phyloP scores from a whole-genome alignment of 2,113 vertebrate genomes.

The Syrmaticus mikado region DNA sequence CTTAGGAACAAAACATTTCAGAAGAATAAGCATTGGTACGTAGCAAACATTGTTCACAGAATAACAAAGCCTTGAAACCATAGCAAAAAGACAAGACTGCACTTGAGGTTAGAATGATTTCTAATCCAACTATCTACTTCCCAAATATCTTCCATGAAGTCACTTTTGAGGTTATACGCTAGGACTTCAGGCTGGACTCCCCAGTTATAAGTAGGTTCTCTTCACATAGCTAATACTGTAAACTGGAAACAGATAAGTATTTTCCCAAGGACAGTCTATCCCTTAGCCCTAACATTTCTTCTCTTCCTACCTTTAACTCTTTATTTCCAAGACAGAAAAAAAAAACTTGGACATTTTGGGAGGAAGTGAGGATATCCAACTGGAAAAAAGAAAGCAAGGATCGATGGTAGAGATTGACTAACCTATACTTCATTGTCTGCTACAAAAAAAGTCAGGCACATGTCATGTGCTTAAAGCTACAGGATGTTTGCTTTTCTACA shows the following conservation, averaged over 20 bases:
- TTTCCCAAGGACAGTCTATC: fast-evolving
- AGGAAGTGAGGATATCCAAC: background rate
- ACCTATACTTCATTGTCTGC: background rate
- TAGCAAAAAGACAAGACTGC: background rate
- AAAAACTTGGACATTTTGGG: too few relatives aligned
- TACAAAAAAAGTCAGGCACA: background rate
- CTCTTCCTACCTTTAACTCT: background rate
- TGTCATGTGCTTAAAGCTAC: background rate
- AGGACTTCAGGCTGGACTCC: background rate
- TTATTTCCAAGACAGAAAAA: background rate
- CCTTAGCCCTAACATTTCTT: too few relatives aligned
- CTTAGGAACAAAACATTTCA: background rate
- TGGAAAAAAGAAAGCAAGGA: background rate
- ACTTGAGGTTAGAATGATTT: background rate
- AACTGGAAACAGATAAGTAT: background rate
- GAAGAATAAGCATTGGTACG: background rate
- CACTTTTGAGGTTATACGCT: background rate
- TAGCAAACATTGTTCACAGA: background rate
- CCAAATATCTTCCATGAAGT: background rate
- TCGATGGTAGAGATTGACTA: fast-evolving
- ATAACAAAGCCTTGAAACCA: background rate
- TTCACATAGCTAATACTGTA: too few relatives aligned
- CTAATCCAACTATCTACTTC: background rate
- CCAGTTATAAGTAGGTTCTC: background rate
- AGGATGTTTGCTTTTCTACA: background rate